Conservation (phyloP, 2,888 invertebrate genomes). For the Aphelenchoides bicaudatus region DNA sequence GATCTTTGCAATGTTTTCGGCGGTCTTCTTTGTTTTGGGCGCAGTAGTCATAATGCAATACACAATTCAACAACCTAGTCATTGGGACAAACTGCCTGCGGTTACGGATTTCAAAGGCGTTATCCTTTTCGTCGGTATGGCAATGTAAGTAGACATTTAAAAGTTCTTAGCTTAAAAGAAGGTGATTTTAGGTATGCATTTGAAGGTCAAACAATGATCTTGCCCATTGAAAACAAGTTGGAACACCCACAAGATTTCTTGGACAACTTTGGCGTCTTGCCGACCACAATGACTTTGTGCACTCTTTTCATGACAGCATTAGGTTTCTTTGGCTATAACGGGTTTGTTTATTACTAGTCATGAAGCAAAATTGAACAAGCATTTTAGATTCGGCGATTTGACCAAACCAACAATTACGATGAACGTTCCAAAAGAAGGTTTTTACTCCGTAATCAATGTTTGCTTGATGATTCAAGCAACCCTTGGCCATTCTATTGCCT, state of each 20-base stretch:
- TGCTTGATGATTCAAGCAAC: constrained; percentile 58
- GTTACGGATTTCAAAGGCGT: constrained; percentile 54
- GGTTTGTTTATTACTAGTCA: constrained; percentile 53
- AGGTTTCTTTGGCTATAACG: constrained; percentile 60
- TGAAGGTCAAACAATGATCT: too few relatives aligned
- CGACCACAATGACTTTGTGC: constrained; percentile 60
- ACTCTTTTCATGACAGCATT: constrained; percentile 52
- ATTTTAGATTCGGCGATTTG: too few relatives aligned
- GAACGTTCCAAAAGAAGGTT: constrained; percentile 59
- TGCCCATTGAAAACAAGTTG: constrained; percentile 60
- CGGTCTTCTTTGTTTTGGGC: constrained; percentile 59
- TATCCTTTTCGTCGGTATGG: constrained; percentile 59
- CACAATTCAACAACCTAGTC: constrained; percentile 51
- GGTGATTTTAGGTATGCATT: constrained; percentile 8
- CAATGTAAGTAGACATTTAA: constrained; percentile 61
- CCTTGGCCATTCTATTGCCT: constrained; percentile 59
- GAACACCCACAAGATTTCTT: constrained; percentile 58
- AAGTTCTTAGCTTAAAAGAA: neutral
- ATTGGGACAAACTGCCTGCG: constrained; percentile 55
- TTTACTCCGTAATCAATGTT: constrained; percentile 58
- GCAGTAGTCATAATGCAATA: constrained; percentile 57
- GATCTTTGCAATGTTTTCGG: constrained; percentile 58
- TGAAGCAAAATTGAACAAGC: too few relatives aligned
- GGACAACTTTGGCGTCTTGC: constrained; percentile 56
- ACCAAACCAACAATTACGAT: constrained; percentile 56